These are phyloP conservation scores for Ctenicera cuprea DNA, from an alignment of 2,888 invertebrate species.

Conservation along the genomic window DNA sequence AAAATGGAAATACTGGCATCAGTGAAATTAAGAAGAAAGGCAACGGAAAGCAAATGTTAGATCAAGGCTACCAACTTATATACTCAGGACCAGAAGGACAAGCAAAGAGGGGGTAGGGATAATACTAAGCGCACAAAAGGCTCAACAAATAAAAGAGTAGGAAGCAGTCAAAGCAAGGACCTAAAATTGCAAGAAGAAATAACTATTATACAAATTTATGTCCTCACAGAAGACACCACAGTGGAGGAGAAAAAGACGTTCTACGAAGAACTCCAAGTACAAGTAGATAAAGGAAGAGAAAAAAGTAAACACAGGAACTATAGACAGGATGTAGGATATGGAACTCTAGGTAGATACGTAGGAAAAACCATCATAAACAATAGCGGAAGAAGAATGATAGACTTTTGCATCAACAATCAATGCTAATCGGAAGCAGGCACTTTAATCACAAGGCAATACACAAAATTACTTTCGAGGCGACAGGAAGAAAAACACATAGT, in stretches of 20 bases:
- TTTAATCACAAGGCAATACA: neutral
- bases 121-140: neutral
- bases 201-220: too few relatives aligned
- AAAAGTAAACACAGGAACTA: neutral
- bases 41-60: neutral
- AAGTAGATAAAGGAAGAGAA: conserved; percentile 1
- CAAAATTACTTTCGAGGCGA: conserved; percentile 4
- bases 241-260: neutral
- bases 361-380: neutral
- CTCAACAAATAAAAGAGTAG: neutral
- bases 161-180: neutral
- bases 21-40: neutral
- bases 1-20: too few relatives aligned
- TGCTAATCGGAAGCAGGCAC: too few relatives aligned
- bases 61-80: neutral
- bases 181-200: too few relatives aligned
- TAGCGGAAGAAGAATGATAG: neutral
- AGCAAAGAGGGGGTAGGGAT: neutral
- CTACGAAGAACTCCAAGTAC: neutral
- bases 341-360: neutral
- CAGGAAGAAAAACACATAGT: neutral
- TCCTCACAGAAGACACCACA: neutral
- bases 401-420: too few relatives aligned
- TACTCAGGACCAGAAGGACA: neutral
- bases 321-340: neutral